Conservation (phyloP, 2,888 invertebrate species). For the Drosophila cracens region DNA sequence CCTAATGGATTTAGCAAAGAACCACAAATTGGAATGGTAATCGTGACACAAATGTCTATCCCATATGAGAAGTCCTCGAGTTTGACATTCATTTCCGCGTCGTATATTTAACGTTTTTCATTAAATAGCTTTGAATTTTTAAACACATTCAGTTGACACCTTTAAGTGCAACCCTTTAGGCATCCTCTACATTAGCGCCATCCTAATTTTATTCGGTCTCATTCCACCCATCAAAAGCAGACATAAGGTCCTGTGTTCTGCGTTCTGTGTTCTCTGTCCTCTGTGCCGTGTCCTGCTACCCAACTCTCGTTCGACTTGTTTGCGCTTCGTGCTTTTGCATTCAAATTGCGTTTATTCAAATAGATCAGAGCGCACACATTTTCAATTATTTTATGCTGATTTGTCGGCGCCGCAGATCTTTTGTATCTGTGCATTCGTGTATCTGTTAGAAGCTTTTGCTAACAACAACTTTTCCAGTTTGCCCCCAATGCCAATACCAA, state of each 20-base stretch:
- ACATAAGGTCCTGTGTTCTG: conserved; percentile 47
- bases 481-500: conserved; percentile 42
- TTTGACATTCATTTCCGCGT: background rate
- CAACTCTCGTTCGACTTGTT: conserved; percentile 62
- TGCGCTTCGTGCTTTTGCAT: conserved; percentile 79
- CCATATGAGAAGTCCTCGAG: background rate
- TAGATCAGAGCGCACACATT: conserved; percentile 74
- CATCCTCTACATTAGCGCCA: conserved; percentile 48
- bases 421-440: conserved; percentile 66
- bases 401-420: conserved; percentile 64
- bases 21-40: conserved; percentile 35
- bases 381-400: conserved; percentile 78
- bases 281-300: conserved; percentile 29
- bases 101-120: background rate
- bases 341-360: conserved; percentile 79
- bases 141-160: conserved; percentile 6
- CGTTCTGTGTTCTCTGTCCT: conserved; percentile 6
- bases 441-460: conserved; percentile 56
- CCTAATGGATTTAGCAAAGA: conserved; percentile 47
- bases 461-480: conserved; percentile 35
- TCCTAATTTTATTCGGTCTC: conserved; percentile 51
- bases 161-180: conserved; percentile 37
- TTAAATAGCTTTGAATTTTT: background rate
- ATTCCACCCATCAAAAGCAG: conserved; percentile 60
- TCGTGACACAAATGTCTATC: conserved; percentile 39